These are phyloP conservation scores for Drosophila parabipectinata DNA, from an alignment of 1,140 invertebrate species.

Conservation along the genomic window DNA sequence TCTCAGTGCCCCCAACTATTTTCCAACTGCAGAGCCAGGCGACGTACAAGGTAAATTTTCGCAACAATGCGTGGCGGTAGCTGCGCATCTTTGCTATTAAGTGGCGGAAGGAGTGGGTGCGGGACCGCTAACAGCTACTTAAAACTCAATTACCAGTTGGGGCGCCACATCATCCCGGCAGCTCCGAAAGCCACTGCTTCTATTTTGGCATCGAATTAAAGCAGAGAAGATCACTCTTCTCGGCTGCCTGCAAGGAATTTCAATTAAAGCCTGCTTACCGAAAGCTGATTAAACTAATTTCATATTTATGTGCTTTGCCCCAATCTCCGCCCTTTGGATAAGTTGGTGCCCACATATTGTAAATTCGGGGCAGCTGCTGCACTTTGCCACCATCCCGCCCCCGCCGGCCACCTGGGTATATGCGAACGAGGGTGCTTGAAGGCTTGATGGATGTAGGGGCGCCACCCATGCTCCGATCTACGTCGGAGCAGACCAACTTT, in stretches of 20 bases:
- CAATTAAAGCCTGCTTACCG: constrained; percentile 21
- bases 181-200: neutral
- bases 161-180: neutral
- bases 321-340: neutral
- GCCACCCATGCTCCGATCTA: neutral
- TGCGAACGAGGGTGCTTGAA: constrained; percentile 7
- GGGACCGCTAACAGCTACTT: constrained; percentile 76
- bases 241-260: neutral
- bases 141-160: constrained; percentile 75
- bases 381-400: neutral
- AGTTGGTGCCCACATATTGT: neutral
- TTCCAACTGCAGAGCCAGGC: constrained; percentile 6
- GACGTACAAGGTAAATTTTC: constrained; percentile 64
- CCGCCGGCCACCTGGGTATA: neutral
- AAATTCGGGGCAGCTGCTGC: constrained; percentile 21
- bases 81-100: constrained; percentile 65
- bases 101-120: constrained; percentile 69
- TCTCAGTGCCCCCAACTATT: neutral
- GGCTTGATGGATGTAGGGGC: constrained; percentile 11
- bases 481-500: constrained; percentile 51
- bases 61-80: constrained; percentile 58
- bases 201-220: neutral
- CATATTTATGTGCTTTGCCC: constrained; percentile 14
- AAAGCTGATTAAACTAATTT: constrained; percentile 34
- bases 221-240: neutral